Evolutionary conservation across 2,888 invertebrate genomes (phyloP), one percentile per base, ranked within the genome.

Genomic region (Thalpophila matura): DNA sequence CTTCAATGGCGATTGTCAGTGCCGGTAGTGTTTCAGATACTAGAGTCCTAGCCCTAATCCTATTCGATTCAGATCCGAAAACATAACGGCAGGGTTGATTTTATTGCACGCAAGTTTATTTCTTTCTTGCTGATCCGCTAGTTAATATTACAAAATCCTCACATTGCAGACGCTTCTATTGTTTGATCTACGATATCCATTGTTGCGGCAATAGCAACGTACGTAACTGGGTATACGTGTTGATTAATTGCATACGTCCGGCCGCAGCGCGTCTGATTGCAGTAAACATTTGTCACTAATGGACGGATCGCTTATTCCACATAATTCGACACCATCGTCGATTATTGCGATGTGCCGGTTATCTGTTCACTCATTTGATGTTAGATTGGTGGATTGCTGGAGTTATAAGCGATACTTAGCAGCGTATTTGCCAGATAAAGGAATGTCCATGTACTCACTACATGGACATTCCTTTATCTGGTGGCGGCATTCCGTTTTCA

Each of bases 261-360:
- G 74, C 79, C 80, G 69, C 84, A 80, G 69, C 70, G 66, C 78
- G 79, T 86, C 86, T 89, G 89, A 90, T 91, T 90, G 89, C 86
- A 84, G 82, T 86, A 64, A 89, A 91, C 90, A 91, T 90, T 91
- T 90, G 91, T 89, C 87, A 84, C 89, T 89, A 91, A 90, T 91
- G 88, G 88, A 80, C 75, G 77, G 78, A 84, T 82, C 82, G 83
- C 81, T 84, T 85, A 83, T 83, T 79, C 69, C 76, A 69, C 77
- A 79, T 81, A 81, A 83, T 84, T 75, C 75, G 76, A 81, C 73
- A 75, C 59, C 38, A 72, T 62, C 61, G 71, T 67, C 62, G 73
- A 79, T 79, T 80, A 77, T 81, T 65, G 60, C 57, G 59, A 77
- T n/a, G 70, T 74, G 50, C 54, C 26, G 24, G 61, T 66, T 79